Evolutionary conservation across 2,797 vertebrate species (phyloP), one percentile per base, ranked within the genome.

Genomic region (Eulemur rubriventer): DNA sequence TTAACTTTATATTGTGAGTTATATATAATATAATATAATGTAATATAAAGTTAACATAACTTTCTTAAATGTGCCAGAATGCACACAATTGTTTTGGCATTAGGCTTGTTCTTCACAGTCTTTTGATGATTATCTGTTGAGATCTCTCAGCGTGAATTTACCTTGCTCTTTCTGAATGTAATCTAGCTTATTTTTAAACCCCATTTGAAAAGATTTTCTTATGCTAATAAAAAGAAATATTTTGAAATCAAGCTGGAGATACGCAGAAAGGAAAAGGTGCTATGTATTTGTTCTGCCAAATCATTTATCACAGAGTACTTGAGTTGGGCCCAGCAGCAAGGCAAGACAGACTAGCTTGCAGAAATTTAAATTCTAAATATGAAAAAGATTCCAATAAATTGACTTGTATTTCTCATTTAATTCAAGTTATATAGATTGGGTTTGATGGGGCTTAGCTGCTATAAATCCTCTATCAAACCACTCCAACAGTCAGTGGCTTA

Each of bases 61-160:
- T 65, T 87, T 80, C n/a, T 70, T 52, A 52, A 33, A 35, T 76
- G 33, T 72, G 22, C 63, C 59, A 80, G 93, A 84, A 33, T 20
- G 26, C 50, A 89, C 33, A n/a, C 35, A 76, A 69, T 82, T 96
- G 41, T 52, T 91, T 81, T 85, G 75, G 85, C 30, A 89, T 76
- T 50, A 7, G 3, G 14, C 38, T 95, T 84, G 75, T 4, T 89
- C 46, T 92, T 92, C 76, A 50, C 0, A 73, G 7, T 65, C 41
- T 81, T 94, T 79, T 61, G 6, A 55, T 92, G 38, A 59, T 52
- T 82, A 67, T 92, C 78, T 95, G 33, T 78, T 95, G 75, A 86
- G 46, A 76, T 75, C 30, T 59, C 57, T 89, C 63, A 94, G 57
- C 63, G 73, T 92, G 26, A 84, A 6, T 75, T 24, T 72, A 84